Evolutionary conservation across 2,888 invertebrate genomes (phyloP).

Genomic region (Disparrhopalites patrizii): DNA sequence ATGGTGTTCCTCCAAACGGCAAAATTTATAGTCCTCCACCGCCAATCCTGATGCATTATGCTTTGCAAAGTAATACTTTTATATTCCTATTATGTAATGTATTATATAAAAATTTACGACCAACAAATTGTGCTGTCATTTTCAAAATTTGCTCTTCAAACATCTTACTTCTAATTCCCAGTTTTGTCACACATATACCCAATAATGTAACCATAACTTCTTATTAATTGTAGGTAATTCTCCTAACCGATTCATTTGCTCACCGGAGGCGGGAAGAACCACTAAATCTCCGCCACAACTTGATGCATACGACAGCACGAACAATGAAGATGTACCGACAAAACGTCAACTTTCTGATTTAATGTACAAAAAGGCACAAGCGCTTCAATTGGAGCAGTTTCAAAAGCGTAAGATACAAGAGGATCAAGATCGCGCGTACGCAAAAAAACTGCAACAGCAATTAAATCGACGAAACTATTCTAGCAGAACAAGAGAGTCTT

Average conservation of each 20-base stretch:
- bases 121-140: background rate
- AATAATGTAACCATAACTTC: background rate
- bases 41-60: slow-evolving; percentile 9
- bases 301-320: background rate
- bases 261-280: background rate
- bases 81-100: background rate
- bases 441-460: slow-evolving; percentile 30
- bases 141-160: too few relatives aligned
- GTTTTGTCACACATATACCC: too few relatives aligned
- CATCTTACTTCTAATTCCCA: too few relatives aligned
- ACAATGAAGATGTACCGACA: background rate
- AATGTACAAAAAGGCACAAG: slow-evolving; percentile 28
- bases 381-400: slow-evolving; percentile 27
- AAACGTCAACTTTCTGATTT: slow-evolving; percentile 23
- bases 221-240: background rate
- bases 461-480: slow-evolving; percentile 18
- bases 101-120: background rate
- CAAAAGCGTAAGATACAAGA: slow-evolving; percentile 31
- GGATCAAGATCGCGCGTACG: slow-evolving; percentile 34
- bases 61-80: slow-evolving; percentile 13
- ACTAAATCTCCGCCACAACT: background rate
- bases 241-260: background rate
- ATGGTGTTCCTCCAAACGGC: too few relatives aligned
- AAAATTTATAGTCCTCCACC: slow-evolving; percentile 5
- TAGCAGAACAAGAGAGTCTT: slow-evolving; percentile 15